Evolutionary conservation across 2,888 invertebrate species (phyloP).

Genomic region (Meloe dianella): DNA sequence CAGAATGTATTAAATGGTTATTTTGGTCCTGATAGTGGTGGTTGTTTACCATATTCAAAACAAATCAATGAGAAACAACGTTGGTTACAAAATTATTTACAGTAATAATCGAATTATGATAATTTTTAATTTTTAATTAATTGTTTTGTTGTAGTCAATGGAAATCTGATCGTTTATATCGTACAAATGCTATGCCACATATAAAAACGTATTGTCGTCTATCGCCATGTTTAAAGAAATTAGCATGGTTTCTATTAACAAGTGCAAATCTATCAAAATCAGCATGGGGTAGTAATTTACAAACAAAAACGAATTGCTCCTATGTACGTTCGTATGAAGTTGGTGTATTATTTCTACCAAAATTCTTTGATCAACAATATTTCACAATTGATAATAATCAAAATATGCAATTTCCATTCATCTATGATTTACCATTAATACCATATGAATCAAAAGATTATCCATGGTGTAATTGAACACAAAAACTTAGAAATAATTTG

Average conservation of each 20-base stretch:
- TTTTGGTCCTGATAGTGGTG: slow-evolving; percentile 85
- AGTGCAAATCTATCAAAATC: slow-evolving; percentile 97
- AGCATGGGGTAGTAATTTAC: slow-evolving; percentile 87
- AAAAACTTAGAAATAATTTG: slow-evolving; percentile 16
- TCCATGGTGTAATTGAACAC: slow-evolving; percentile 66
- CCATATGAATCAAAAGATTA: slow-evolving; percentile 73
- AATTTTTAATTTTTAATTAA: background rate
- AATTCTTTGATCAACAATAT: slow-evolving; percentile 73
- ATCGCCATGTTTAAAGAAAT: slow-evolving; percentile 69
- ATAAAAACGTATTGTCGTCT: slow-evolving; percentile 88
- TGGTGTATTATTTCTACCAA: slow-evolving; percentile 87
- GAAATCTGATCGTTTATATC: slow-evolving; percentile 72
- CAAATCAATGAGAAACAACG: slow-evolving; percentile 79
- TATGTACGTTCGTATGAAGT: slow-evolving; percentile 88
- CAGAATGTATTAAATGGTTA: slow-evolving; percentile 86
- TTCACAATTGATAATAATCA: slow-evolving; percentile 52
- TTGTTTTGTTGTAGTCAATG: slow-evolving; percentile 71
- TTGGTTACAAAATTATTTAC: slow-evolving; percentile 79
- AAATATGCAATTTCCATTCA: slow-evolving; percentile 68
- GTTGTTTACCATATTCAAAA: slow-evolving; percentile 82
- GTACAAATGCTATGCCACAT: slow-evolving; percentile 92
- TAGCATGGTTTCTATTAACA: slow-evolving; percentile 86
- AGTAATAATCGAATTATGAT: slow-evolving; percentile 65
- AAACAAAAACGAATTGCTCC: slow-evolving; percentile 63
- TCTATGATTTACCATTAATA: slow-evolving; percentile 82